These are phyloP conservation scores for Orthosia gracilis DNA, from an alignment of 2,888 invertebrate species.

Conservation along the genomic window DNA sequence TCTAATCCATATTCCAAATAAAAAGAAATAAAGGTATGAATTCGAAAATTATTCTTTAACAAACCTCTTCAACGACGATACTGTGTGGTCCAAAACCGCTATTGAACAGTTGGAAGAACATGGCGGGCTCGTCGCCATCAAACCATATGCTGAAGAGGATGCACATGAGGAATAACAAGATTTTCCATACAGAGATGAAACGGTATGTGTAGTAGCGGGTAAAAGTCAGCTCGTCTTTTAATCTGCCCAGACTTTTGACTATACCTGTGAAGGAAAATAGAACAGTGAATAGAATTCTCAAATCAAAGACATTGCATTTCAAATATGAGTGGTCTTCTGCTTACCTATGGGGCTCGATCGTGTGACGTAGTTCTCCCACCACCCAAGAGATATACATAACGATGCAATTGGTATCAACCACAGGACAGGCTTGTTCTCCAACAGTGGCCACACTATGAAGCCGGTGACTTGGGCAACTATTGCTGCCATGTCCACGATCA, in stretches of 20 bases:
- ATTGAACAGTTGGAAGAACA: conserved; percentile 94
- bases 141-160: conserved; percentile 94
- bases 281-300: background rate
- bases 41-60: conserved; percentile 11
- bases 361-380: conserved; percentile 99
- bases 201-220: conserved; percentile 97
- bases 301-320: background rate
- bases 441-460: conserved; percentile 97
- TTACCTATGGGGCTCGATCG: conserved; percentile 95
- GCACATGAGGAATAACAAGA: conserved; percentile 94
- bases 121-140: conserved; percentile 94
- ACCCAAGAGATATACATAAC: conserved; percentile 96
- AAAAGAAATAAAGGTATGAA: no score
- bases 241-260: conserved; percentile 94
- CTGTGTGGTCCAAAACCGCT: conserved; percentile 95
- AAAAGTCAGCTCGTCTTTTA: conserved; percentile 95
- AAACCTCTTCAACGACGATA: conserved; percentile 94
- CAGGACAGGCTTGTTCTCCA: conserved; percentile 94
- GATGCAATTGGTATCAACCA: conserved; percentile 97
- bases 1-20: no score
- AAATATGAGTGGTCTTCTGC: conserved; percentile 42
- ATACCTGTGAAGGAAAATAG: conserved; percentile 86
- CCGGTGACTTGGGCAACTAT: conserved; percentile 97
- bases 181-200: conserved; percentile 98
- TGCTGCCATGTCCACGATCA: conserved; percentile 96